Evolutionary conservation across 2,888 invertebrate species (phyloP).

Genomic region (Julus scandinavius): DNA sequence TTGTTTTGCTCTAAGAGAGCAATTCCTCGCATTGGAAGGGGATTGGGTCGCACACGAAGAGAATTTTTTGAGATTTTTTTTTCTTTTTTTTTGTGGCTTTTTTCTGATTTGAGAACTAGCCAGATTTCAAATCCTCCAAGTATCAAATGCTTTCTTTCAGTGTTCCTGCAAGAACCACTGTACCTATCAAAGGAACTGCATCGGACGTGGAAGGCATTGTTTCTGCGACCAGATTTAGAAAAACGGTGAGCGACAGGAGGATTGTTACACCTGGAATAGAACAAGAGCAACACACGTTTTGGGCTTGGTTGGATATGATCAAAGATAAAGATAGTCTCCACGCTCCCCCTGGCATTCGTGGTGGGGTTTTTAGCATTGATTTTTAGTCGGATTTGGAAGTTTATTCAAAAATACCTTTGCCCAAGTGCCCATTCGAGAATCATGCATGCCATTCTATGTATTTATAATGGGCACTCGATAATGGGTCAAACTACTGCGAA

Average conservation of each 20-base stretch:
- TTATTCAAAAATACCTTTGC: background rate
- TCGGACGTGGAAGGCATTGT: conserved; percentile 99
- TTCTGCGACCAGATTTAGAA: conserved; percentile 97
- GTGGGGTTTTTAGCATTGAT: background rate
- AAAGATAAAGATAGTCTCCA: conserved; percentile 49
- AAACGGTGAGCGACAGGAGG: conserved; percentile 96
- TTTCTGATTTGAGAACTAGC: background rate
- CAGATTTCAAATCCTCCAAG: conserved; percentile 56
- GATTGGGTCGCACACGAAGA: background rate
- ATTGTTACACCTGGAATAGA: conserved; percentile 90
- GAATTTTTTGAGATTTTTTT: conserved; percentile 48
- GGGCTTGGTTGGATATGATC: background rate
- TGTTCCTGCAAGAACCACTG: conserved; percentile 56
- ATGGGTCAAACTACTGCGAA: background rate
- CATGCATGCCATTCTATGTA: background rate
- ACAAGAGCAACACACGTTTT: conserved; percentile 50
- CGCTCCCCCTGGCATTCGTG: conserved; percentile 29
- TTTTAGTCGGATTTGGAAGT: background rate
- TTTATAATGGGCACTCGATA: no score
- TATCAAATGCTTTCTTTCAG: conserved; percentile 58
- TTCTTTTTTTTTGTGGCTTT: conserved; percentile 44
- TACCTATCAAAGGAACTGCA: conserved; percentile 99
- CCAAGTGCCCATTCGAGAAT: background rate
- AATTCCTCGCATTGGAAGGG: background rate
- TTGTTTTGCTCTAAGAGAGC: background rate